Evolutionary conservation across 2,888 invertebrate species (phyloP).

Genomic region (Prosapia bicincta): DNA sequence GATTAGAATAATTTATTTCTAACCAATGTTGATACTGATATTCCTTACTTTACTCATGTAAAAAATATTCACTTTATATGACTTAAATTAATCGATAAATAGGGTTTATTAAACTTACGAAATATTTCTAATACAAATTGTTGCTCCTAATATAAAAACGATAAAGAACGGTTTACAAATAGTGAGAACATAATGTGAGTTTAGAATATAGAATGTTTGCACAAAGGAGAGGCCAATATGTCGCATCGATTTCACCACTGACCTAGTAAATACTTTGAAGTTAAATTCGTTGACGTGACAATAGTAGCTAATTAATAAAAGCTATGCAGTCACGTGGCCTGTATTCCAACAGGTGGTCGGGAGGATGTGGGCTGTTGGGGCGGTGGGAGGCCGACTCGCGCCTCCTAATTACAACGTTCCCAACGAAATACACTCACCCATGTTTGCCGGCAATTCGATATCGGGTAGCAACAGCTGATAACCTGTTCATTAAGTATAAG

Average conservation of each 20-base stretch:
- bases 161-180: no score
- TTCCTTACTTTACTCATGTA: no score
- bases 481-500: no score
- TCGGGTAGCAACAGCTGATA: background rate
- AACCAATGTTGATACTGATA: no score
- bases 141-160: no score
- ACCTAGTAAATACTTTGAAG: background rate
- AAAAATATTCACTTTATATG: no score
- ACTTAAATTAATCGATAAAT: no score
- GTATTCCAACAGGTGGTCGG: slow-evolving; percentile 2
- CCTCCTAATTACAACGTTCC: background rate
- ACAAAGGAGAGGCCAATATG: background rate
- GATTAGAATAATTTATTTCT: no score
- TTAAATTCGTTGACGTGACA: background rate
- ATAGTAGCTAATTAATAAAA: background rate
- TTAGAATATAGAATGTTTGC: background rate
- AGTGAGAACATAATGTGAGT: no score
- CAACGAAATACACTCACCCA: background rate
- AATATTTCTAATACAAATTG: no score
- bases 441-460: background rate
- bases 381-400: background rate
- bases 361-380: background rate
- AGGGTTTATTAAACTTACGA: no score
- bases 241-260: background rate
- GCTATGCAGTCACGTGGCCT: background rate